phyloP scores from a whole-genome alignment of 2,113 vertebrate genomes.

The Myodes glareolus region DNA sequence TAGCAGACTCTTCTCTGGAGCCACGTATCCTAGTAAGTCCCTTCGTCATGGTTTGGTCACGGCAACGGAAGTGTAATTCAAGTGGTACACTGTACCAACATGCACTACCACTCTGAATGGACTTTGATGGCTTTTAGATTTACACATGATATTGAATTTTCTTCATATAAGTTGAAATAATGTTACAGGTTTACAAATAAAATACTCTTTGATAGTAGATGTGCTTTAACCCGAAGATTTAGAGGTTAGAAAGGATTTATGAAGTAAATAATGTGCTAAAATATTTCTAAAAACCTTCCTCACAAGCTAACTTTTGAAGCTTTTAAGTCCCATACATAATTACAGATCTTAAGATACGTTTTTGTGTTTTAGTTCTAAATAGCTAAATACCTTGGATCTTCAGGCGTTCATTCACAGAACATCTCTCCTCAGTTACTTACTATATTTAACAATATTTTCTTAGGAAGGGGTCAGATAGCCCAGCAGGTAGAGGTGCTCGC shows the following conservation, averaged over 20 bases:
- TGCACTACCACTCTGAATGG: background rate
- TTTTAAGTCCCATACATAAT: background rate
- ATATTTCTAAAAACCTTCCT: background rate
- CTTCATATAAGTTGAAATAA: background rate
- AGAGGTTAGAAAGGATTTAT: background rate
- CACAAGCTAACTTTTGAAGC: background rate
- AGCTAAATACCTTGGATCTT: background rate
- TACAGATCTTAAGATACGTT: background rate
- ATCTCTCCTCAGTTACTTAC: background rate
- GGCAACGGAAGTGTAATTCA: background rate
- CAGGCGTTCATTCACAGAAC: background rate
- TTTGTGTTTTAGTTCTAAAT: background rate
- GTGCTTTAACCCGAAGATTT: background rate
- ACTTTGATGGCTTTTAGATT: background rate
- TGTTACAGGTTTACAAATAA: background rate
- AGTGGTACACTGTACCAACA: background rate
- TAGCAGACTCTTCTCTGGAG: background rate
- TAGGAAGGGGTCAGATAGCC: background rate
- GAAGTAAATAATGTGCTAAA: background rate
- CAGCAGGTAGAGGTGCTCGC: background rate
- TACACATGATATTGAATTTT: background rate
- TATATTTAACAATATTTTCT: background rate
- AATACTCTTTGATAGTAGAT: background rate
- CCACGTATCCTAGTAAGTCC: background rate
- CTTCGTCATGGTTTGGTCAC: background rate